Evolutionary conservation across 2,797 vertebrate genomes (phyloP).

Genomic region (Siniperca scherzeri): DNA sequence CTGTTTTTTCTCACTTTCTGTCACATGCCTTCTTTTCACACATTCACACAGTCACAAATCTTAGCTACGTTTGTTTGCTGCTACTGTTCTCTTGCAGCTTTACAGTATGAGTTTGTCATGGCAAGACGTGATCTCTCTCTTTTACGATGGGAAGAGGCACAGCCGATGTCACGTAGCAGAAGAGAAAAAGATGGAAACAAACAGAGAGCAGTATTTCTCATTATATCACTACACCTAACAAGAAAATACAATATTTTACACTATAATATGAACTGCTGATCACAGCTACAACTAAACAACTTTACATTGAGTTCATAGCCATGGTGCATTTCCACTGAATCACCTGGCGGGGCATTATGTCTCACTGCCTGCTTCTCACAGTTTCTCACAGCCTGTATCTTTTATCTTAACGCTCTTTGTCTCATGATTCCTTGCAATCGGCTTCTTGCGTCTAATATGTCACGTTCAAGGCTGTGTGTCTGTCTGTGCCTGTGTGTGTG

Average conservation of each 20-base stretch:
- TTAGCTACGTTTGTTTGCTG: neutral
- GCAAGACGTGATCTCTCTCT: neutral
- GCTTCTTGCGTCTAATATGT: slow-evolving; percentile 39
- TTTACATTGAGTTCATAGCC: neutral
- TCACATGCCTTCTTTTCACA: slow-evolving; percentile 10
- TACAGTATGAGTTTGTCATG: neutral
- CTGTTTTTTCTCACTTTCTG: slow-evolving; percentile 10
- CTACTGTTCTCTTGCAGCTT: neutral
- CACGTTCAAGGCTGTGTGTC: slow-evolving; percentile 55
- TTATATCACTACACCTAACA: neutral
- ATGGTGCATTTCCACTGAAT: neutral
- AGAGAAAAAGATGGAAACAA: neutral
- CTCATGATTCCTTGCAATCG: slow-evolving; percentile 45
- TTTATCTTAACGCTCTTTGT: slow-evolving; percentile 51
- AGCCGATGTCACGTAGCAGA: neutral
- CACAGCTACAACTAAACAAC: neutral
- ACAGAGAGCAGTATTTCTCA: neutral
- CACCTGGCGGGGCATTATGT: neutral
- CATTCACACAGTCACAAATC: neutral
- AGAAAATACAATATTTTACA: neutral
- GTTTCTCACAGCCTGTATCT: slow-evolving; percentile 47
- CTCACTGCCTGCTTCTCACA: slow-evolving; percentile 3
- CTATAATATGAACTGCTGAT: neutral
- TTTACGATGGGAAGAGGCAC: neutral
- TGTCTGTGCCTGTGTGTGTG: slow-evolving; percentile 19